Conservation (phyloP, 2,797 vertebrate genomes). For the Microcaecilia unicolor region DNA sequence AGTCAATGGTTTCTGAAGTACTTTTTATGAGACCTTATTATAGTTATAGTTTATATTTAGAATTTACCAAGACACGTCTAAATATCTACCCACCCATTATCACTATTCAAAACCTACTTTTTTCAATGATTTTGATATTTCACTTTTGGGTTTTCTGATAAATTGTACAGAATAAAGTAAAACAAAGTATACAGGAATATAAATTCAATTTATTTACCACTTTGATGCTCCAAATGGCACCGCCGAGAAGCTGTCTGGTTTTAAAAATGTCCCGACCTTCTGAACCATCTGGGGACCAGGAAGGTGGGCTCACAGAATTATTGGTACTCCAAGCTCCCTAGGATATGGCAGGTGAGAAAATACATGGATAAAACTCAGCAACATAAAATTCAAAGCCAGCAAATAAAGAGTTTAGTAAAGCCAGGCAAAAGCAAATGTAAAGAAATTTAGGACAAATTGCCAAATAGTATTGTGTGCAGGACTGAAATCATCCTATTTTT, state of each 20-base stretch:
- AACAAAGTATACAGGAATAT: conserved; percentile 48
- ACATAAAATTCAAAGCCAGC: conserved; percentile 72
- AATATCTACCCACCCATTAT: too few relatives aligned
- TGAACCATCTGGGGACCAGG: conserved; percentile 91
- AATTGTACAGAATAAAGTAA: conserved; percentile 43
- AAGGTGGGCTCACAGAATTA: conserved; percentile 95
- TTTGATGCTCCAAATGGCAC: conserved; percentile 97
- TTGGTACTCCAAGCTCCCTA: conserved; percentile 97
- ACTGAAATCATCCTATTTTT: too few relatives aligned
- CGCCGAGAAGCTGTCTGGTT: conserved; percentile 89
- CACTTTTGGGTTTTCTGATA: too few relatives aligned
- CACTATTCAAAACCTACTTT: too few relatives aligned
- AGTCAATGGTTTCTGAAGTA: too few relatives aligned
- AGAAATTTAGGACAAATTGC: conserved; percentile 37
- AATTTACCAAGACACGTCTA: too few relatives aligned
- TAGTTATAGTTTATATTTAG: too few relatives aligned
- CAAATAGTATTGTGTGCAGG: too few relatives aligned
- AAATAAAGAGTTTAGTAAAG: conserved; percentile 62
- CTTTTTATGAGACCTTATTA: too few relatives aligned
- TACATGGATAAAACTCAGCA: conserved; percentile 71
- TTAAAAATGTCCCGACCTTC: conserved; percentile 96
- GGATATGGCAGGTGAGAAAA: conserved; percentile 81
- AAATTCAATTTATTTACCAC: conserved; percentile 88
- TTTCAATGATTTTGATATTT: too few relatives aligned
- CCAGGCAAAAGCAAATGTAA: conserved; percentile 69